These are phyloP conservation scores for Solenopsis invicta DNA, from an alignment of 1,140 invertebrate species.

Conservation along the genomic window DNA sequence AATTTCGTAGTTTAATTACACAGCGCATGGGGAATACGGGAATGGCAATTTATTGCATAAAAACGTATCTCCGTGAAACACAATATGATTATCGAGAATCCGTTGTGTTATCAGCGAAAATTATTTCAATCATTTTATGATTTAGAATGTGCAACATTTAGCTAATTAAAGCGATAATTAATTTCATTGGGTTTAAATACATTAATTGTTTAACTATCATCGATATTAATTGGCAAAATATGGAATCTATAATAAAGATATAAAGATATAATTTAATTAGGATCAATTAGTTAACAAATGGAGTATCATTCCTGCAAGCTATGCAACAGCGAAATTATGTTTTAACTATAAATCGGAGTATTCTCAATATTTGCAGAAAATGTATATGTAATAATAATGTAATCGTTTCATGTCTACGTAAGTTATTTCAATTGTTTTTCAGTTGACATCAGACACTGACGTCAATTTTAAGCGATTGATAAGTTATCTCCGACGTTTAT, in stretches of 20 bases:
- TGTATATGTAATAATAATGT: background rate
- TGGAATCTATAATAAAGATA: background rate
- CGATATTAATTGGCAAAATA: conserved; percentile 18
- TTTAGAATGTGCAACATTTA: background rate
- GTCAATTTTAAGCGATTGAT: conserved; percentile 19
- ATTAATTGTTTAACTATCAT: background rate
- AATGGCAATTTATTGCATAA: background rate
- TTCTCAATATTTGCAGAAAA: background rate
- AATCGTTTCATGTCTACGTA: background rate
- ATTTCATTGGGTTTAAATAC: conserved; percentile 18
- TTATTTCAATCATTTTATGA: background rate
- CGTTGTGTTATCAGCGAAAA: background rate
- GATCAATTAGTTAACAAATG: background rate
- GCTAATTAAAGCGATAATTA: conserved; percentile 42
- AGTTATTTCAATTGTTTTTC: conserved; percentile 7
- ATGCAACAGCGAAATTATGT: background rate
- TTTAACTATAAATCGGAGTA: conserved; percentile 1
- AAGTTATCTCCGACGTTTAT: background rate
- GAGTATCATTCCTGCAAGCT: background rate
- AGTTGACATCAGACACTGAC: background rate
- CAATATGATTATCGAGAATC: background rate
- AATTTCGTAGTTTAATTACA: background rate
- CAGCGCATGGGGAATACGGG: background rate
- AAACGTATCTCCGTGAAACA: background rate
- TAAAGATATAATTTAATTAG: background rate